Base-by-base conservation (phyloP, 2,888 invertebrate species). In the Drosophila maculinotata region DNA sequence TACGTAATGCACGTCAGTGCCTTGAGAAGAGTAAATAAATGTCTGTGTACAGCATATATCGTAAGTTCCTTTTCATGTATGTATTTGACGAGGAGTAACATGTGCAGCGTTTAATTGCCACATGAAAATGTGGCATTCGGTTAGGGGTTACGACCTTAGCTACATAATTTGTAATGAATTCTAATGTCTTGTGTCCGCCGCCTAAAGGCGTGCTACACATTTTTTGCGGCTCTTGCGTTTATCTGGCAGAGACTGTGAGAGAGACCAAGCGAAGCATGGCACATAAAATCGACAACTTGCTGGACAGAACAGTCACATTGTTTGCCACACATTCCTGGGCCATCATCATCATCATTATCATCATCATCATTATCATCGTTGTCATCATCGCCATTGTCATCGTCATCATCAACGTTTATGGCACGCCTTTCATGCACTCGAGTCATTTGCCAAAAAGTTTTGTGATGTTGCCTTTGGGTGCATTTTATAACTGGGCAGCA, bases 131-230 rank as follows among this genome's bases (percentile, higher is more conserved):
- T 42, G 52, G 57, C 49, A 51, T 42, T 66, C 44, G 44, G 63
- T 72, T 76, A 63, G 63, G 65, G 80, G 66, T 72, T 66, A 76
- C 79, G 64, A 69, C 66, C 62, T 68, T 38, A 23, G 67, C 62
- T 51, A 67, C 66, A 68, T 76, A 80, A 86, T 84, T 86, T 84
- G 79, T 83, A 82, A 87, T 85, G 79, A 88, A 88, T 87, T 87
- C 79, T 77, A 88, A 87, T 79, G 76, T 80, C 78, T 69, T 62
- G 47, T 67, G 51, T 54, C 36, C 45, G 51, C 33, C 53, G 70
- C 79, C 79, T 62, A 51, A 53, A 76, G 76, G 76, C 74, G 62
- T 51, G 71, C 72, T 60, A 72, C 65, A 75, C 56, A 71, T 76
- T 75, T 72, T 83, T 77, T 66, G 65, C 30, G 39, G 28, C 63